phyloP scores from a whole-genome alignment of 2,113 vertebrate genomes.

The Oenanthe oenanthe region DNA sequence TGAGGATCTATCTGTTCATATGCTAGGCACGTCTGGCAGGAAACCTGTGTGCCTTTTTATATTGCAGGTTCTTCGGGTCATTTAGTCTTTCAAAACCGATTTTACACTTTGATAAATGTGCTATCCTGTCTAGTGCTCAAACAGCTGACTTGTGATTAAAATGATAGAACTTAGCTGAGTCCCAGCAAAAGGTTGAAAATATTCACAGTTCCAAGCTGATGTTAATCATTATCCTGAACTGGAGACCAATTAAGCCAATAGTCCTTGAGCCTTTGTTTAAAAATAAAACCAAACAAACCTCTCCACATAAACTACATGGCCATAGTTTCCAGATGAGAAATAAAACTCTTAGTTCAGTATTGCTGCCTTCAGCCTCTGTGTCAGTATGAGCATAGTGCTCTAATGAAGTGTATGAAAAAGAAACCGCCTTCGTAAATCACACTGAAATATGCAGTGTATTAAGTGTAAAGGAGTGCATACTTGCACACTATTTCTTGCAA shows the following conservation, averaged over 20 bases:
- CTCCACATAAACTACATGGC: background rate
- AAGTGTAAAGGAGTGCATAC: background rate
- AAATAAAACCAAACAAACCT: background rate
- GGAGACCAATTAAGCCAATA: background rate
- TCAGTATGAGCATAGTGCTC: background rate
- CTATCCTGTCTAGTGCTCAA: background rate
- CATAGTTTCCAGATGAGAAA: background rate
- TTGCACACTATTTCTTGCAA: background rate
- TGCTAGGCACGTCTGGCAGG: background rate
- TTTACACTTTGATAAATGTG: background rate
- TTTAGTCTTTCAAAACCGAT: slow-evolving; percentile 1
- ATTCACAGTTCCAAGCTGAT: background rate
- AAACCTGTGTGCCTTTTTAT: background rate
- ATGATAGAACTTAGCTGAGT: background rate
- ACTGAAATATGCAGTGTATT: background rate
- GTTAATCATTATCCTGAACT: background rate
- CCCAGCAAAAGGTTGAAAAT: background rate
- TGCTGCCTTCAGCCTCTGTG: background rate
- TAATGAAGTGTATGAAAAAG: background rate
- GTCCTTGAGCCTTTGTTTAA: background rate
- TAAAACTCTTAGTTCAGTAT: background rate
- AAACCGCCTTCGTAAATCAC: background rate
- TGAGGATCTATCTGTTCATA: background rate
- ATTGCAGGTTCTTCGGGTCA: background rate
- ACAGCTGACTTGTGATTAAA: background rate